Conservation (phyloP, 2,888 invertebrate species). For the Chrysomela aeneicollis region DNA sequence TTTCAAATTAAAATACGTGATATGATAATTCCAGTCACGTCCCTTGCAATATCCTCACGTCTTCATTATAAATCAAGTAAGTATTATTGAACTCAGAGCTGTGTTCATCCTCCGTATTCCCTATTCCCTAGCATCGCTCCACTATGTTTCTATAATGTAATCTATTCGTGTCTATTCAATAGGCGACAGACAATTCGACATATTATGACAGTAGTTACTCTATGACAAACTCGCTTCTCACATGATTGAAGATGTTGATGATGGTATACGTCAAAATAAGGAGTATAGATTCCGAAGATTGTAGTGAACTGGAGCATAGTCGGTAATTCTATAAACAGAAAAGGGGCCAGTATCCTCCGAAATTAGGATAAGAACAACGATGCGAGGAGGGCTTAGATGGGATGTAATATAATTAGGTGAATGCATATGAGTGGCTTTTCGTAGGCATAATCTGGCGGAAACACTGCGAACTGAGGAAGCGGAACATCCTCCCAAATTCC, state of each 20-base stretch:
- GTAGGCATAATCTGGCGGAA: slow-evolving; percentile 49
- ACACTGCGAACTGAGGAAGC: slow-evolving; percentile 48
- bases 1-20: neutral
- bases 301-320: no score
- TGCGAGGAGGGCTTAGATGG: slow-evolving; percentile 26
- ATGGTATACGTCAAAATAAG: no score
- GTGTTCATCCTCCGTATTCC: neutral
- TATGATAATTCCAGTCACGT: neutral
- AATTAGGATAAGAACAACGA: neutral
- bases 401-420: slow-evolving; percentile 45
- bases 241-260: no score
- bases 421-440: slow-evolving; percentile 45
- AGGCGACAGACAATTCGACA: no score
- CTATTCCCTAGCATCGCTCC: neutral
- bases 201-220: no score
- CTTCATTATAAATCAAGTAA: neutral
- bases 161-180: neutral
- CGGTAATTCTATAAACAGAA: no score
- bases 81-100: neutral
- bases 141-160: neutral
- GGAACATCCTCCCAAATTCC: slow-evolving; percentile 49
- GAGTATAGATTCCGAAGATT: no score
- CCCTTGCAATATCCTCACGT: neutral
- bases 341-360: no score
- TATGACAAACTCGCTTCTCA: no score